Evolutionary conservation across 2,113 vertebrate genomes (phyloP).

Genomic region (Paratilapia polleni): DNA sequence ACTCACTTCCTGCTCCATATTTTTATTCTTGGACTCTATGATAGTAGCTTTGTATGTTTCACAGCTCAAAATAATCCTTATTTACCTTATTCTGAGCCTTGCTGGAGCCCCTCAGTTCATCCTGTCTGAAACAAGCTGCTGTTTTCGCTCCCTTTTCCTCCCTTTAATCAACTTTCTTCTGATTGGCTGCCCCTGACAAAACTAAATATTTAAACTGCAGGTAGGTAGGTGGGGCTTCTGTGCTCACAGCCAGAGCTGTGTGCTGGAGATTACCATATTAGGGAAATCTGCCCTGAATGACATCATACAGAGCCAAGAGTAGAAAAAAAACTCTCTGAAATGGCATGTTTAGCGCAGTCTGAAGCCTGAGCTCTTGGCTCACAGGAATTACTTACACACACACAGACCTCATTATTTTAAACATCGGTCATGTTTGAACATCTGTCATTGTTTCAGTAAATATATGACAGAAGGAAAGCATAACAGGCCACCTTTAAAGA

Average conservation of each 20-base stretch:
- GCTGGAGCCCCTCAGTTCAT: neutral
- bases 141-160: neutral
- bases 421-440: too few species aligned
- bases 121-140: neutral
- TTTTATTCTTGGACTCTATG: neutral
- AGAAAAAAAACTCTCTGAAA: too few species aligned
- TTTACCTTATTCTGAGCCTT: neutral
- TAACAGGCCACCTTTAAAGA: neutral
- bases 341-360: too few species aligned
- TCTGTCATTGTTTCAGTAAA: too few species aligned
- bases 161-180: neutral
- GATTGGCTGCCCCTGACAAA: neutral
- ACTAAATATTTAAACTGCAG: neutral
- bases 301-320: neutral
- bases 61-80: neutral
- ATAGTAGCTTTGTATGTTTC: neutral
- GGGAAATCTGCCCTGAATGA: neutral
- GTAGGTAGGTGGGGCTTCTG: too few species aligned
- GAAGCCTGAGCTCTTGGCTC: too few species aligned
- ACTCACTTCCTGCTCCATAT: neutral
- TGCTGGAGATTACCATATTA: too few species aligned
- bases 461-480: neutral
- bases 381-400: too few species aligned
- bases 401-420: too few species aligned
- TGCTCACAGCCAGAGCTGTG: too few species aligned